A percentile compares a stretch with the other conserved stretches of the same genome.
phyloP scores from a whole-genome alignment of 2,888 invertebrate species.

The Schizotus pectinicornis region DNA sequence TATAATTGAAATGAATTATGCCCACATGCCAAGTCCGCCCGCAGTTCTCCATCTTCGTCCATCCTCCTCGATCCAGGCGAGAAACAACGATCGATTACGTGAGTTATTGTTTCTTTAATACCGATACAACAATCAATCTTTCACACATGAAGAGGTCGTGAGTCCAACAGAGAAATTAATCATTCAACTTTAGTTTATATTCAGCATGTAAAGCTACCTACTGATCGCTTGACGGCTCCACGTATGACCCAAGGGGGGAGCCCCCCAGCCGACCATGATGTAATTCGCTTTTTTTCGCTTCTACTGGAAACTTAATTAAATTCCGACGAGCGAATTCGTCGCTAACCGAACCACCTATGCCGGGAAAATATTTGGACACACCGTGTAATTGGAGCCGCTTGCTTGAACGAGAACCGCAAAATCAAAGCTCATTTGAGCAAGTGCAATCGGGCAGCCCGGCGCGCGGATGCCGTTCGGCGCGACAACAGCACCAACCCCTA shows the following conservation, averaged over 20 bases:
- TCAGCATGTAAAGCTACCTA: slow-evolving; percentile 31
- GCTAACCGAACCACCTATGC: background rate
- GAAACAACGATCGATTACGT: slow-evolving; percentile 34
- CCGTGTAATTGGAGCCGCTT: slow-evolving; percentile 11
- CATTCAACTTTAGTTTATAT: slow-evolving; percentile 39
- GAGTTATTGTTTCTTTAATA: slow-evolving; percentile 46
- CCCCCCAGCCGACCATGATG: slow-evolving; percentile 24
- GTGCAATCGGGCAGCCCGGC: slow-evolving; percentile 4
- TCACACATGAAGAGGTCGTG: slow-evolving; percentile 49
- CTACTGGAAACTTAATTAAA: slow-evolving; percentile 31
- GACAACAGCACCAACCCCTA: background rate
- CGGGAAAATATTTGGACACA: slow-evolving; percentile 10
- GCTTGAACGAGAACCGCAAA: slow-evolving; percentile 5
- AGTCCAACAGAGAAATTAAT: slow-evolving; percentile 47
- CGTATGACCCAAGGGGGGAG: slow-evolving; percentile 18
- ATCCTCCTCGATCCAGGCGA: slow-evolving; percentile 12
- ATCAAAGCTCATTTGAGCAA: slow-evolving; percentile 11
- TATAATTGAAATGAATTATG: slow-evolving; percentile 47
- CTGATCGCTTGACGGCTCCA: slow-evolving; percentile 26
- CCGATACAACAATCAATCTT: slow-evolving; percentile 48
- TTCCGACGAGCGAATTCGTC: slow-evolving; percentile 19
- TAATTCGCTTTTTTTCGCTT: slow-evolving; percentile 23
- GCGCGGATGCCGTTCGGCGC: background rate
- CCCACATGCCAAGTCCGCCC: slow-evolving; percentile 40
- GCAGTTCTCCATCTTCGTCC: slow-evolving; percentile 24